phyloP scores from a whole-genome alignment of 2,888 invertebrate species.

The Epicampocera succincta region DNA sequence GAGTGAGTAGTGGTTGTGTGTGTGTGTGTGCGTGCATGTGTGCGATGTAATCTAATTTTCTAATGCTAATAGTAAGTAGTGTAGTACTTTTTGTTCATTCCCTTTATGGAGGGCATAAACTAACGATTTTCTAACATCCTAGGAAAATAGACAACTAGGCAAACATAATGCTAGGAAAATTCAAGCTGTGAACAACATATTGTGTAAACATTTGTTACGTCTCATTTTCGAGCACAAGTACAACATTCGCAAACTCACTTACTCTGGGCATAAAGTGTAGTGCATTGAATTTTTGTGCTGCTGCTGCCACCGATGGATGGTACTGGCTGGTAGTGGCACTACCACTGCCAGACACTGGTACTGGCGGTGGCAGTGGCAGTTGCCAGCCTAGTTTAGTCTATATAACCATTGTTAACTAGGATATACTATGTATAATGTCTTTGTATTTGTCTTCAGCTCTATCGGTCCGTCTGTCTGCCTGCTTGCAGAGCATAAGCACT shows the following conservation, averaged over 20 bases:
- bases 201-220: conserved; percentile 29
- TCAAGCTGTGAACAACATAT: conserved; percentile 66
- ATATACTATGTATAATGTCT: conserved; percentile 41
- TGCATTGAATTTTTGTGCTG: conserved; percentile 37
- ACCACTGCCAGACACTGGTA: conserved; percentile 10
- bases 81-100: conserved; percentile 35
- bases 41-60: conserved; percentile 62
- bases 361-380: conserved; percentile 28
- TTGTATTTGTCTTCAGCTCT: background rate
- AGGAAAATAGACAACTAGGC: conserved; percentile 70
- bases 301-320: conserved; percentile 12
- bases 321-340: conserved; percentile 10
- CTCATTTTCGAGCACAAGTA: conserved; percentile 54
- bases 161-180: conserved; percentile 70
- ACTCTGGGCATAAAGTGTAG: conserved; percentile 37
- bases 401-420: conserved; percentile 59
- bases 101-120: conserved; percentile 68
- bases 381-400: conserved; percentile 44
- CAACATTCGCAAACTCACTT: conserved; percentile 51
- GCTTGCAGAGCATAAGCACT: conserved; percentile 8
- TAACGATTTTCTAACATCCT: conserved; percentile 70
- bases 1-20: background rate
- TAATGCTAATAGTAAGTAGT: conserved; percentile 58
- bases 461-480: conserved; percentile 5
- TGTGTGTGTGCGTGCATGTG: background rate